A percentile compares a stretch with the other conserved stretches of the same genome.
These are phyloP conservation scores for Microtus pennsylvanicus DNA, from an alignment of 2,113 vertebrate species.

Conservation along the genomic window DNA sequence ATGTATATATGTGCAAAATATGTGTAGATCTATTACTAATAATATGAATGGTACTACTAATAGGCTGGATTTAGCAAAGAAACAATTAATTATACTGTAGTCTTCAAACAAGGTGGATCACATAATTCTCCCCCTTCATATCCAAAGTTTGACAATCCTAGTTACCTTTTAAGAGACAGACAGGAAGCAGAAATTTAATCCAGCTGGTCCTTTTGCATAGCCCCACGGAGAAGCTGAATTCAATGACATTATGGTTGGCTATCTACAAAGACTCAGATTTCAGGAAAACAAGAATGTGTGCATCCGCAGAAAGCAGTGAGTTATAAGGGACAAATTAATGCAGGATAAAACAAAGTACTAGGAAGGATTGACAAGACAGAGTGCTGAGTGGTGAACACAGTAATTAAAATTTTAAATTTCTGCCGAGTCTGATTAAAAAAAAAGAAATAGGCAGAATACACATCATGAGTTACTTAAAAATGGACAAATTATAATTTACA, in stretches of 20 bases:
- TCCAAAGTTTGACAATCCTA: neutral
- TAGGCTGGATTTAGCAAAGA: neutral
- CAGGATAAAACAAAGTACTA: neutral
- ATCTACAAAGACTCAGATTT: neutral
- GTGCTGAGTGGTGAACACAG: neutral
- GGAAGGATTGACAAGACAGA: neutral
- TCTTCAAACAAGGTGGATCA: neutral
- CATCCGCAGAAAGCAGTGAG: neutral
- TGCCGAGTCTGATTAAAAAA: neutral
- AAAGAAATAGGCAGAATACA: neutral
- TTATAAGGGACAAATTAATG: neutral
- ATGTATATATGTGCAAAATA: neutral
- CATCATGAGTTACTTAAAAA: neutral
- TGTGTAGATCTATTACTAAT: neutral
- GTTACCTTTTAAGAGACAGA: neutral
- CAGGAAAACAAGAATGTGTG: neutral
- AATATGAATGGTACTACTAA: neutral
- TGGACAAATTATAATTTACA: neutral
- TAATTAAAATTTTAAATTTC: conserved; percentile 1
- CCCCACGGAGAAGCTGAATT: neutral
- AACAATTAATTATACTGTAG: neutral
- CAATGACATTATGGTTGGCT: neutral
- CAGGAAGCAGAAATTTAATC: neutral
- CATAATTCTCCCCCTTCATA: neutral
- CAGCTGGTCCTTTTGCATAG: neutral